These are phyloP conservation scores for Pangasius sanitwongsei DNA, from an alignment of 2,797 vertebrate genomes.

Conservation along the genomic window DNA sequence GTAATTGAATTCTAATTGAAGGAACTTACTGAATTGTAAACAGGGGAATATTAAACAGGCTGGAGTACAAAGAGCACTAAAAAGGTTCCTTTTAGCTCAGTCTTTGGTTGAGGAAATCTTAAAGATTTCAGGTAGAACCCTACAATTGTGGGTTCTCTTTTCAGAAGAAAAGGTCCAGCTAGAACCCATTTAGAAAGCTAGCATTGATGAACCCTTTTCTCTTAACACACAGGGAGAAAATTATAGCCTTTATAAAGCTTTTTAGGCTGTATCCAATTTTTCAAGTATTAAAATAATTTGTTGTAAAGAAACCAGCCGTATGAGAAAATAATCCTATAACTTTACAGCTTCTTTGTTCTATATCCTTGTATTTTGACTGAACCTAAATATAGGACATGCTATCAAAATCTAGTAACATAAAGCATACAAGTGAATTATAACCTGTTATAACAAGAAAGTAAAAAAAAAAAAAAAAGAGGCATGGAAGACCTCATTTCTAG, in stretches of 20 bases:
- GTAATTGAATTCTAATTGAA: constrained; percentile 35
- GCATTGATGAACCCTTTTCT: neutral
- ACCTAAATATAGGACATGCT: neutral
- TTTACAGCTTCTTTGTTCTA: neutral
- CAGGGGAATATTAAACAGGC: constrained; percentile 10
- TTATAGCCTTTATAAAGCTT: neutral
- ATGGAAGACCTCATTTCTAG: neutral
- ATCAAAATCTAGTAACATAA: neutral
- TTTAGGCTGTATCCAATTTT: neutral
- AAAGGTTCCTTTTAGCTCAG: neutral
- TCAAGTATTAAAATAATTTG: neutral
- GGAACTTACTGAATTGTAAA: constrained; percentile 38
- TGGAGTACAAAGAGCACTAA: constrained; percentile 15
- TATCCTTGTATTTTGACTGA: neutral
- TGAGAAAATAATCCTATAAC: neutral
- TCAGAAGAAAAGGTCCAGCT: neutral
- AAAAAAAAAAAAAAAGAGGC: neutral
- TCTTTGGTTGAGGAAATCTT: neutral
- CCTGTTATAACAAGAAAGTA: neutral
- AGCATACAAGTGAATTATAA: neutral
- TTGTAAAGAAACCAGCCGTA: neutral
- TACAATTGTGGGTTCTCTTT: neutral
- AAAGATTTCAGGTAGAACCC: neutral
- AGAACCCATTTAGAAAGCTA: neutral
- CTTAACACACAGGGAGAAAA: neutral